Conservation (phyloP, 2,113 vertebrate genomes). For the Nibea albiflora region DNA sequence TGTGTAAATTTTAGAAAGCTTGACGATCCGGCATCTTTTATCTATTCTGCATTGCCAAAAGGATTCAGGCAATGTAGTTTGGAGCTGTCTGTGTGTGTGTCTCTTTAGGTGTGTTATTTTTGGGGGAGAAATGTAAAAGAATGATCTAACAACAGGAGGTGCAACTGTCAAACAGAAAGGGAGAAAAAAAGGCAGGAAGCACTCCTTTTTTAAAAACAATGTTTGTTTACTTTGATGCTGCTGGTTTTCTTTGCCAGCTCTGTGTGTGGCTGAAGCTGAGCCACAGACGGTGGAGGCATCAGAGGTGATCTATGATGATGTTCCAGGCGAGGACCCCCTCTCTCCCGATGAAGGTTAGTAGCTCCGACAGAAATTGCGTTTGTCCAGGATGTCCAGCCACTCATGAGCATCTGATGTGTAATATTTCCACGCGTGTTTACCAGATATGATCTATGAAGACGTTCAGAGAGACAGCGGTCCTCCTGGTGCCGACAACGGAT, state of each 20-base stretch:
- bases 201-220: not conserved
- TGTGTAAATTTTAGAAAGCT: constrained; percentile 26
- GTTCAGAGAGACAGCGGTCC: constrained; percentile 77
- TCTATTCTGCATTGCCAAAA: constrained; percentile 22
- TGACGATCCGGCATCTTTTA: constrained; percentile 23
- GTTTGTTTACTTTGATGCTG: constrained; percentile 13
- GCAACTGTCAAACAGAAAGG: constrained; percentile 31
- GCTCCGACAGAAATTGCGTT: not conserved
- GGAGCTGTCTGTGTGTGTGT: not conserved
- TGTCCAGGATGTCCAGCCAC: not conserved
- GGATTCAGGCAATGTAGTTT: constrained; percentile 20
- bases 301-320: constrained; percentile 95
- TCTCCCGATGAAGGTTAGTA: constrained; percentile 84
- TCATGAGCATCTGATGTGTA: constrained; percentile 1
- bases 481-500: constrained; percentile 83
- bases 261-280: constrained; percentile 15
- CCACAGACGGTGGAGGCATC: constrained; percentile 65
- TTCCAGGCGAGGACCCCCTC: constrained; percentile 86
- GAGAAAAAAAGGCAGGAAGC: constrained; percentile 1
- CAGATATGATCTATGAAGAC: constrained; percentile 89
- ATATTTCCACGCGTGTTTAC: constrained; percentile 31
- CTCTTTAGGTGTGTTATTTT: constrained; percentile 2
- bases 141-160: constrained; percentile 35
- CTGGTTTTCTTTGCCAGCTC: constrained; percentile 44
- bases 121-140: constrained; percentile 25